A percentile compares a stretch with the other conserved stretches of the same genome.
Conservation (phyloP, 2,888 invertebrate species). For the Scaeva pyrastri region DNA sequence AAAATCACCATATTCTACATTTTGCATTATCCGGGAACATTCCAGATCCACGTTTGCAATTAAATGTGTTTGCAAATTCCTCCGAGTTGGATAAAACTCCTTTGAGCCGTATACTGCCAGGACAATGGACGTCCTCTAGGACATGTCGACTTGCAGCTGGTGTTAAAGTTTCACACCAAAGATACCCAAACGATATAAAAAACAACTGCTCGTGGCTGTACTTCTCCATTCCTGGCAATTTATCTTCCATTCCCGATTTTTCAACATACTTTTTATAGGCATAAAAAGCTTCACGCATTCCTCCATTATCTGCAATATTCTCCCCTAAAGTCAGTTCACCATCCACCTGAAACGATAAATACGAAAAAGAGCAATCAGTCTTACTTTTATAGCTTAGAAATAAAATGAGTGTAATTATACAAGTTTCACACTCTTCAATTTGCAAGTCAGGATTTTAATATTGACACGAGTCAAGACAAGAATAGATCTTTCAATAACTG, state of each 20-base stretch:
- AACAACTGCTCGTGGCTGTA: slow-evolving; percentile 90
- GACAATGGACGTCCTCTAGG: slow-evolving; percentile 90
- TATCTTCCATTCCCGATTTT: slow-evolving; percentile 86
- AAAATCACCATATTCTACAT: slow-evolving; percentile 85
- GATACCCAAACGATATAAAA: slow-evolving; percentile 92
- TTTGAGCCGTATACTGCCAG: slow-evolving; percentile 88
- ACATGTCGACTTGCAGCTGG: slow-evolving; percentile 87
- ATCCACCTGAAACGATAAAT: slow-evolving; percentile 86
- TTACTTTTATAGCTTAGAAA: slow-evolving; percentile 20
- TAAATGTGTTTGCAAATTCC: slow-evolving; percentile 89
- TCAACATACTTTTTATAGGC: slow-evolving; percentile 88
- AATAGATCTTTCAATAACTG: slow-evolving; percentile 7
- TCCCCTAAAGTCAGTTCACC: slow-evolving; percentile 91
- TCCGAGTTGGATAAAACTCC: slow-evolving; percentile 90
- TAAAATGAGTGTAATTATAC: slow-evolving; percentile 18
- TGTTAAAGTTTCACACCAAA: slow-evolving; percentile 93
- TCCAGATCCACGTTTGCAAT: slow-evolving; percentile 85
- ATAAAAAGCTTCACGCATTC: slow-evolving; percentile 89
- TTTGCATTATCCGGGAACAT: slow-evolving; percentile 85
- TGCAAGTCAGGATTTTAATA: background rate
- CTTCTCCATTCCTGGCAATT: slow-evolving; percentile 90
- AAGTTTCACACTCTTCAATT: background rate
- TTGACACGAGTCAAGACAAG: background rate
- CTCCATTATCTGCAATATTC: slow-evolving; percentile 94
- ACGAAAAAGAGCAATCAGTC: background rate